phyloP scores from a whole-genome alignment of 1,140 invertebrate species.

The Trachymyrmex cornetzi region DNA sequence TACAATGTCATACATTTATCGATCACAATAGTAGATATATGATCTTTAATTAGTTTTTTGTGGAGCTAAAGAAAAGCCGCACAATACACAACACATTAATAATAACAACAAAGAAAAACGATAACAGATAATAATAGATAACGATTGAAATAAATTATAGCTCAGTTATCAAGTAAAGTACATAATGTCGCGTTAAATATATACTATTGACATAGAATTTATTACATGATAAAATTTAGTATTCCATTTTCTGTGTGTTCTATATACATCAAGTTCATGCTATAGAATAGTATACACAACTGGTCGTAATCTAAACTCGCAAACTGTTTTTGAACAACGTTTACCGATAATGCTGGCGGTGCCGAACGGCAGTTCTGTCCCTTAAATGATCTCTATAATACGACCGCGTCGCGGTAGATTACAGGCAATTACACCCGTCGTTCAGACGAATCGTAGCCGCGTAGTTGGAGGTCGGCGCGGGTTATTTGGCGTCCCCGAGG shows the following conservation, averaged over 20 bases:
- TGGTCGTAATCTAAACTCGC: slow-evolving; percentile 2
- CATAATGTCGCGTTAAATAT: not conserved
- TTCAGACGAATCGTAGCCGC: slow-evolving; percentile 43
- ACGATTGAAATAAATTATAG: not conserved
- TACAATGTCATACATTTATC: not conserved
- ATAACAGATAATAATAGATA: not conserved
- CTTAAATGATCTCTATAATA: slow-evolving; percentile 32
- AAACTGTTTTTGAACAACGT: slow-evolving; percentile 45
- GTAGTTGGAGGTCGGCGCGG: slow-evolving; percentile 47
- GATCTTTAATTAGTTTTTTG: not conserved
- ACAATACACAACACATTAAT: not conserved
- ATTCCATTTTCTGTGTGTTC: not conserved
- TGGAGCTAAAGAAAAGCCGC: not conserved
- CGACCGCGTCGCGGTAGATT: slow-evolving; percentile 58
- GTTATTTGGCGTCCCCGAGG: slow-evolving; percentile 73
- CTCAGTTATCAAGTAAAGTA: not conserved
- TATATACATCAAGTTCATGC: too few relatives aligned
- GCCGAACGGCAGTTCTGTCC: not conserved
- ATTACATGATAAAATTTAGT: not conserved
- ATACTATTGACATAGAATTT: slow-evolving; percentile 4
- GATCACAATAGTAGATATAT: not conserved
- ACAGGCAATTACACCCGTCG: slow-evolving; percentile 47
- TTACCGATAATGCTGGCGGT: slow-evolving; percentile 38
- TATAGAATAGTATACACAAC: not conserved
- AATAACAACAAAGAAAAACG: not conserved